Evolutionary conservation across 2,888 invertebrate species (phyloP), one percentile per base, ranked within the genome.

Genomic region (Agrochola lota): DNA sequence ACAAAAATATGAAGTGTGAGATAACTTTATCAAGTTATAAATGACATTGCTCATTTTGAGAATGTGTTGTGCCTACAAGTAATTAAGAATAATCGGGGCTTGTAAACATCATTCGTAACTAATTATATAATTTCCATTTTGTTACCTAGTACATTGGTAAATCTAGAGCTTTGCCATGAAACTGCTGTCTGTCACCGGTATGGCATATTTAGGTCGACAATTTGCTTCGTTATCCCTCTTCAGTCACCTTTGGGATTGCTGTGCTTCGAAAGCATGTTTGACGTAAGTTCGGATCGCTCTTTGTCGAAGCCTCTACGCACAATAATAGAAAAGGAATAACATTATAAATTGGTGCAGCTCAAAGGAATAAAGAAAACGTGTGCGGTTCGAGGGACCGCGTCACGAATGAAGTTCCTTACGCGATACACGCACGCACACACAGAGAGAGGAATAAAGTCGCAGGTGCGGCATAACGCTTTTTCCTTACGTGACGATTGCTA

Each of bases 1-100:
- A 63, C 6, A 63, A 70, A 20, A 20, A 20, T 52, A 68, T 71
- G n/a, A 49, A 17, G 35, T 46, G n/a, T 46, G 23, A 46, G n/a
- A 59, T 69, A 59, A 59, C 43, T 71, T 43, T 62, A 71, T 71
- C 55, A 63, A 63, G 52, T 63, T 17, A 52, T 52, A 52, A 60
- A 69, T 26, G 26, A 49, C 17, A 23, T 63, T n/a, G 23, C 30
- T 62, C 20, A 15, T 20, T 30, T 55, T n/a, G 12, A 55, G 43
- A 75, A 30, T 57, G 8, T 17, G 12, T 71, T 74, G n/a, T 59
- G 17, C 49, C 26, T 70, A 40, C n/a, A 69, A 35, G 12, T 8
- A 30, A 46, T 72, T 57, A 30, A 63, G 17, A 7, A n/a, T 17
- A 9, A 30, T 30, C 23, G 17, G 3, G 6, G 23, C 49, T 49